Percentiles rank a stretch among this genome's conserved stretches.
Evolutionary conservation across 1,140 invertebrate genomes (phyloP).

Genomic region (Rhynchophorus ferrugineus): DNA sequence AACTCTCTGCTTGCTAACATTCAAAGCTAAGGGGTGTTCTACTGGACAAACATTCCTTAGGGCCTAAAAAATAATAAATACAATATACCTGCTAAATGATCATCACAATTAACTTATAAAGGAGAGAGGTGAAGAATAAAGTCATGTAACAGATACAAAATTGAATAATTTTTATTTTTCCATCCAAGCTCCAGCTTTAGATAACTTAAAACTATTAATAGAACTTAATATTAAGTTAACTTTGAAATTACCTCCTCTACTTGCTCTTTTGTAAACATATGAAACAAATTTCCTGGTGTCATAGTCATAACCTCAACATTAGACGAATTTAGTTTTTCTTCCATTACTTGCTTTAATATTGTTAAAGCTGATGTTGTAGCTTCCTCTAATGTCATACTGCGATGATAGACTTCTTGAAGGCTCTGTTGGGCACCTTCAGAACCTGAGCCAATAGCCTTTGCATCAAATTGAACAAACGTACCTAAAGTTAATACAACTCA

Average conservation of each 20-base stretch:
- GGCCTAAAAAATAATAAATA: constrained; percentile 14
- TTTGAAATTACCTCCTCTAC: constrained; percentile 84
- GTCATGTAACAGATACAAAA: no score
- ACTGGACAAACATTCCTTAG: constrained; percentile 6
- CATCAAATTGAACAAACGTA: constrained; percentile 96
- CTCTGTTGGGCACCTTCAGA: constrained; percentile 98
- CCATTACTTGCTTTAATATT: constrained; percentile 99
- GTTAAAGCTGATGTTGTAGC: constrained; percentile 86
- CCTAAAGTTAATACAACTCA: constrained; percentile 40
- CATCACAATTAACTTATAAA: no score
- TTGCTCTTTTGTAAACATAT: constrained; percentile 86
- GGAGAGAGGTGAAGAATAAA: no score
- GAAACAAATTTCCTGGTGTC: constrained; percentile 75
- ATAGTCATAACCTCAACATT: constrained; percentile 98
- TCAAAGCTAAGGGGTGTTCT: constrained; percentile 14
- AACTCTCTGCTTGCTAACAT: constrained; percentile 6
- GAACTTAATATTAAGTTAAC: constrained; percentile 57
- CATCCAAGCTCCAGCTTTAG: constrained; percentile 4
- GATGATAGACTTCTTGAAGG: constrained; percentile 64
- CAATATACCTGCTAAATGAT: no score
- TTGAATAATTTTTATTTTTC: neutral
- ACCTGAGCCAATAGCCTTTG: constrained; percentile 98
- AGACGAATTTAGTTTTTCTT: constrained; percentile 94
- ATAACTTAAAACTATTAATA: no score
- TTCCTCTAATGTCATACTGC: constrained; percentile 90